These are phyloP conservation scores for Phenganax stokvisi DNA, from an alignment of 92 coral and sea anemone genomes.

Conservation along the genomic window DNA sequence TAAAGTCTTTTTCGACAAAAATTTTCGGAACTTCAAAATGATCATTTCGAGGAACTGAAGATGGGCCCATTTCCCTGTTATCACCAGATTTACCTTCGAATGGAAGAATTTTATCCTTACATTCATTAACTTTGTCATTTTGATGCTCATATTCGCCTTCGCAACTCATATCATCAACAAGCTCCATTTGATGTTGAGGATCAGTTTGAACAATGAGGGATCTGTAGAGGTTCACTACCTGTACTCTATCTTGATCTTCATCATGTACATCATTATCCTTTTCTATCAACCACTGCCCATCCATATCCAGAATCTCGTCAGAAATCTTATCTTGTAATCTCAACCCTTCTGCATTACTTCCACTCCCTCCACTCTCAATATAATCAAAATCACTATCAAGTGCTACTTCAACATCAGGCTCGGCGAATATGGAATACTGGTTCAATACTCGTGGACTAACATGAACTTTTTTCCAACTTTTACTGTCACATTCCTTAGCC, in stretches of 20 bases:
- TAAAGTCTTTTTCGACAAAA: conserved; percentile 1
- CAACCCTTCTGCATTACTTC: neutral
- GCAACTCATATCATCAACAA: conserved; percentile 6
- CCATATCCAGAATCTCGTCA: neutral
- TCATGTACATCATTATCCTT: neutral
- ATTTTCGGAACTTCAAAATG: neutral
- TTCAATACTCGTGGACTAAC: conserved; percentile 2
- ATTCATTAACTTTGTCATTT: conserved; percentile 6
- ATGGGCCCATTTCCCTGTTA: neutral
- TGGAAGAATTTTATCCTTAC: neutral
- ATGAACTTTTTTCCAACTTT: conserved; percentile 4
- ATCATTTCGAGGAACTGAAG: neutral
- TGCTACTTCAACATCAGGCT: neutral
- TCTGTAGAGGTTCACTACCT: conserved; percentile 32
- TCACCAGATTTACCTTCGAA: neutral
- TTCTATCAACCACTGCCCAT: conserved; percentile 15
- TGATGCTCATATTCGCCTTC: conserved; percentile 6
- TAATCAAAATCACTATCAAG: neutral
- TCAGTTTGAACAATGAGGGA: conserved; percentile 22
- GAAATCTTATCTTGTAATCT: neutral
- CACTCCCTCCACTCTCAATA: neutral
- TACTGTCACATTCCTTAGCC: neutral
- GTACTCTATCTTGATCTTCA: conserved; percentile 34
- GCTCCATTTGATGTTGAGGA: neutral
- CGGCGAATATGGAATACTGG: neutral